Conservation (phyloP, 2,797 vertebrate species). For the Microctenopoma stevenorrisi region DNA sequence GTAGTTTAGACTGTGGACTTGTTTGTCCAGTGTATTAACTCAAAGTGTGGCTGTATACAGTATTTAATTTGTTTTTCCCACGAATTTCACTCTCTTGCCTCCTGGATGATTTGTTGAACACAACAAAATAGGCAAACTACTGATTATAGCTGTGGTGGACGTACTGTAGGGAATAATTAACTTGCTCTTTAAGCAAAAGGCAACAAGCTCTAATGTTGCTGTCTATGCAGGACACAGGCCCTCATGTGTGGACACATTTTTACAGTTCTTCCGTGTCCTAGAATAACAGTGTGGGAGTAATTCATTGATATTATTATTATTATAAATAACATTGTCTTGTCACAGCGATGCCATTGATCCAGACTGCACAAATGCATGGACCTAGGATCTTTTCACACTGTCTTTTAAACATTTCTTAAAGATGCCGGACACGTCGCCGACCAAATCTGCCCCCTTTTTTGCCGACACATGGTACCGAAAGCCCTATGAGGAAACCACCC, state of each 20-base stretch:
- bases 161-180: neutral
- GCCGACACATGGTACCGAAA: conserved; percentile 96
- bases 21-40: neutral
- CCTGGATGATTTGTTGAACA: neutral
- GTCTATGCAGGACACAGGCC: conserved; percentile 5
- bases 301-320: too few relatives aligned
- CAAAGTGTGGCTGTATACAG: neutral
- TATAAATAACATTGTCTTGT: too few relatives aligned
- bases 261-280: too few relatives aligned
- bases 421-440: conserved; percentile 92
- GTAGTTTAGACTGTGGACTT: too few relatives aligned
- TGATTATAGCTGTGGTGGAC: conserved; percentile 6
- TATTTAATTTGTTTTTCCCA: neutral
- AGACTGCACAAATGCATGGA: too few relatives aligned
- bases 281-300: neutral
- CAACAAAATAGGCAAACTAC: neutral
- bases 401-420: conserved; percentile 58
- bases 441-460: conserved; percentile 91
- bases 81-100: neutral
- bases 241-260: too few relatives aligned
- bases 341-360: too few relatives aligned
- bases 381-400: neutral
- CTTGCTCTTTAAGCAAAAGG: conserved; percentile 27
- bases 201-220: conserved; percentile 18
- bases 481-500: conserved; percentile 90